These are phyloP conservation scores for Oenanthe oenanthe DNA, from an alignment of 2,113 vertebrate species.

Conservation along the genomic window DNA sequence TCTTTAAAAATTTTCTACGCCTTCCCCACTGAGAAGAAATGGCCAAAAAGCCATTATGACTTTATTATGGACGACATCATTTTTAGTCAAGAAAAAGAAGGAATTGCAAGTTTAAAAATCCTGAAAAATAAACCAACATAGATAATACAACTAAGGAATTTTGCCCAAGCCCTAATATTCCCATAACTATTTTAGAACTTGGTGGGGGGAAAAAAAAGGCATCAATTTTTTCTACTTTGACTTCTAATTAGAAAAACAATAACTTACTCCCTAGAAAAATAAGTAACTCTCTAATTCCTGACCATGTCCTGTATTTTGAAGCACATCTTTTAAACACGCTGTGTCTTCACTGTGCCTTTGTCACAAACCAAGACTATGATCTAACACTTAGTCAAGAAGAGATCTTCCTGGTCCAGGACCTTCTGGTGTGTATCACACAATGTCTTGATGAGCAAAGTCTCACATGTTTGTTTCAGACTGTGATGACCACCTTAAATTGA, in stretches of 20 bases:
- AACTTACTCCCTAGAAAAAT: not conserved
- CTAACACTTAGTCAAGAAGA: not conserved
- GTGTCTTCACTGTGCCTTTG: not conserved
- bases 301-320: not conserved
- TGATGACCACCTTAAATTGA: slow-evolving; percentile 37
- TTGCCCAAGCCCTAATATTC: not conserved
- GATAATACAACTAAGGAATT: not conserved
- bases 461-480: slow-evolving; percentile 38
- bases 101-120: not conserved
- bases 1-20: not conserved
- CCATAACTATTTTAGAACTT: not conserved
- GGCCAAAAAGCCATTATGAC: not conserved
- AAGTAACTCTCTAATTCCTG: not conserved
- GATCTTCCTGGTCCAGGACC: not conserved
- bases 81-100: not conserved
- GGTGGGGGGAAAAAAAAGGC: fast-evolving
- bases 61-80: not conserved
- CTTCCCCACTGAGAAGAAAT: not conserved
- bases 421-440: not conserved
- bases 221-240: not conserved
- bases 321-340: not conserved
- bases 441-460: slow-evolving; percentile 20
- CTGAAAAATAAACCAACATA: not conserved
- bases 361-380: slow-evolving; percentile 2
- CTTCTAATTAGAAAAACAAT: not conserved